Evolutionary conservation across 2,113 vertebrate species (phyloP).

Genomic region (Muntiacus reevesi): DNA sequence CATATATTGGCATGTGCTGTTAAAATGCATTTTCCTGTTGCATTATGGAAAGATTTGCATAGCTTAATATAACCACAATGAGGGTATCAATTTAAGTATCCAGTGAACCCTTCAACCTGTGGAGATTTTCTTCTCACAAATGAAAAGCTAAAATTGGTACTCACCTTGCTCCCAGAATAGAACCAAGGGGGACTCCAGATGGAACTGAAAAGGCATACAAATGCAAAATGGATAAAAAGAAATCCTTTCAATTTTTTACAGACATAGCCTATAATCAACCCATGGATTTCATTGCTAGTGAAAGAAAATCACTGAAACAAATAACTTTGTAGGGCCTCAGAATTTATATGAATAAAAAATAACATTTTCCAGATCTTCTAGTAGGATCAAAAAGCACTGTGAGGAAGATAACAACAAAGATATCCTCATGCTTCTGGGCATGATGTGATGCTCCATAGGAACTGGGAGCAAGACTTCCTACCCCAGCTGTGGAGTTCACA

Average conservation of each 20-base stretch:
- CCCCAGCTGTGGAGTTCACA: not conserved
- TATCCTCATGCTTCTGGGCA: not conserved
- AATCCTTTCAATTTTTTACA: constrained; percentile 20
- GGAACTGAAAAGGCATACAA: constrained; percentile 41
- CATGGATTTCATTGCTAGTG: constrained; percentile 33
- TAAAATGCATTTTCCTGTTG: constrained; percentile 52
- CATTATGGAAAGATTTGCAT: constrained; percentile 52
- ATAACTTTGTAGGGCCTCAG: not conserved
- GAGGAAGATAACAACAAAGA: not conserved
- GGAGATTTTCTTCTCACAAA: constrained; percentile 51
- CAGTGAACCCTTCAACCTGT: constrained; percentile 31
- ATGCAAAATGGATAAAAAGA: constrained; percentile 56
- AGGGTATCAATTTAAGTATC: constrained; percentile 57
- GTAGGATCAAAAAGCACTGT: not conserved
- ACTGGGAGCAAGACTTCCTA: too few species aligned
- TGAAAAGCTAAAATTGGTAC: constrained; percentile 47
- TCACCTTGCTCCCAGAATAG: constrained; percentile 38
- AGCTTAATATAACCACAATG: constrained; percentile 50
- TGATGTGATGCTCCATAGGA: not conserved
- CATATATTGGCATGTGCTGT: constrained; percentile 10
- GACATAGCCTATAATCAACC: constrained; percentile 35
- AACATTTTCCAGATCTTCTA: not conserved
- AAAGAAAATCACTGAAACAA: constrained; percentile 40
- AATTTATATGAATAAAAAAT: constrained; percentile 45
- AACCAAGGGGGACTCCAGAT: not conserved